Evolutionary conservation across 2,113 vertebrate species (phyloP).

Genomic region (Strigops habroptila): DNA sequence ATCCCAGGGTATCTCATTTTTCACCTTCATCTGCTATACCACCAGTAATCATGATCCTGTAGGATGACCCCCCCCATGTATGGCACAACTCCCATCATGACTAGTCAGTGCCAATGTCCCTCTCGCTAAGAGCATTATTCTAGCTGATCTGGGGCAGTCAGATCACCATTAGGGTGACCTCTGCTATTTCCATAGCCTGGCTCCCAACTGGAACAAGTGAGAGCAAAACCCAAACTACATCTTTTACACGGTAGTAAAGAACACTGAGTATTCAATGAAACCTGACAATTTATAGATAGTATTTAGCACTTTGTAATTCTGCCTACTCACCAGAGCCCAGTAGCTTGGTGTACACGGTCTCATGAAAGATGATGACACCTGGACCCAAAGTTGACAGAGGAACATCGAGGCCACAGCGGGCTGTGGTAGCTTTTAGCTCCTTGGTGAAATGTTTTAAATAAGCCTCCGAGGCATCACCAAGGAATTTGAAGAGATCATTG

Average conservation of each 20-base stretch:
- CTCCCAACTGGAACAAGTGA: neutral
- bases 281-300: neutral
- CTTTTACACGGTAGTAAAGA: neutral
- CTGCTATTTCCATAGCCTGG: neutral
- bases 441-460: conserved; percentile 96
- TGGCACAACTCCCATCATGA: neutral
- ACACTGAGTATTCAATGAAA: neutral
- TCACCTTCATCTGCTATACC: neutral
- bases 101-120: neutral
- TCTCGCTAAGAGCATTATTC: neutral
- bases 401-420: conserved; percentile 94
- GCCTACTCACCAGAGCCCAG: conserved; percentile 90
- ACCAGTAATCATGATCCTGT: neutral
- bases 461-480: conserved; percentile 95
- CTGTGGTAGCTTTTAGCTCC: conserved; percentile 95
- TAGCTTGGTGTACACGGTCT: conserved; percentile 96
- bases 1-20: neutral
- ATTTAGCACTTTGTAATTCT: neutral
- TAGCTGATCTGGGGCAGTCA: neutral
- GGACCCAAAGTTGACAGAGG: conserved; percentile 95
- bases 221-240: neutral
- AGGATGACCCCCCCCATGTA: neutral
- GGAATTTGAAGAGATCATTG: conserved; percentile 98
- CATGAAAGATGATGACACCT: conserved; percentile 96
- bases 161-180: neutral